Evolutionary conservation across 2,888 invertebrate species (phyloP).

Genomic region (Perithous albicinctus): DNA sequence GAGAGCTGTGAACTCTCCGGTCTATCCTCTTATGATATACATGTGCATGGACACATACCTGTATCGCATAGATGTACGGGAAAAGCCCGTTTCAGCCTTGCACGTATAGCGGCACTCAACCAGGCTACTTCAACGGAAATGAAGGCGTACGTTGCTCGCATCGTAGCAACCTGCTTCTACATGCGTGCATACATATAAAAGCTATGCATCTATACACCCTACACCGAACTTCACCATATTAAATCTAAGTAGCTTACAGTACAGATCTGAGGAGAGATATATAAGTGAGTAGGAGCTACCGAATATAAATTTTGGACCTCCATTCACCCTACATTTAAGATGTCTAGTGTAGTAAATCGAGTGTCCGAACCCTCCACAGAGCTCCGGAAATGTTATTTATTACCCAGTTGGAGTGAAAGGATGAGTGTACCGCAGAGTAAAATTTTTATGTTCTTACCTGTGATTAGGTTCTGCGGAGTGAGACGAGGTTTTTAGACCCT

Average conservation of each 20-base stretch:
- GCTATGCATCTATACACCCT: not conserved
- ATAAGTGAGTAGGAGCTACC: too few relatives aligned
- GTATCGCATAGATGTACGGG: constrained; percentile 6
- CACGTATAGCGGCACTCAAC: constrained; percentile 21
- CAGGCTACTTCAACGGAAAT: constrained; percentile 56
- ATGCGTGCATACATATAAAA: not conserved
- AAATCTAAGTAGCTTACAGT: not conserved
- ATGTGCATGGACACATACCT: constrained; percentile 9
- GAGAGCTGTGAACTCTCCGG: constrained; percentile 24
- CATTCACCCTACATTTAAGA: too few relatives aligned
- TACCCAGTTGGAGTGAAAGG: too few relatives aligned
- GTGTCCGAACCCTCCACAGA: too few relatives aligned
- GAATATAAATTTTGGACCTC: too few relatives aligned
- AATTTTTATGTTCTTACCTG: too few relatives aligned
- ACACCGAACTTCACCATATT: not conserved
- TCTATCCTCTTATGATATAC: constrained; percentile 28
- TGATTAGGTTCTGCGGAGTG: too few relatives aligned
- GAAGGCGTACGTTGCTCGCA: constrained; percentile 47
- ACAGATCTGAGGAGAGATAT: too few relatives aligned
- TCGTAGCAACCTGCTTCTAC: not conserved
- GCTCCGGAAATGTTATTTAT: too few relatives aligned
- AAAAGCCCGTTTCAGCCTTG: constrained; percentile 40
- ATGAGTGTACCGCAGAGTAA: too few relatives aligned
- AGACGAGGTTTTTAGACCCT: too few relatives aligned
- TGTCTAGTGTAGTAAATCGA: too few relatives aligned